Evolutionary conservation across 2,113 vertebrate genomes (phyloP), one percentile per base, ranked within the genome.

Genomic region (Prionailurus bengalensis): DNA sequence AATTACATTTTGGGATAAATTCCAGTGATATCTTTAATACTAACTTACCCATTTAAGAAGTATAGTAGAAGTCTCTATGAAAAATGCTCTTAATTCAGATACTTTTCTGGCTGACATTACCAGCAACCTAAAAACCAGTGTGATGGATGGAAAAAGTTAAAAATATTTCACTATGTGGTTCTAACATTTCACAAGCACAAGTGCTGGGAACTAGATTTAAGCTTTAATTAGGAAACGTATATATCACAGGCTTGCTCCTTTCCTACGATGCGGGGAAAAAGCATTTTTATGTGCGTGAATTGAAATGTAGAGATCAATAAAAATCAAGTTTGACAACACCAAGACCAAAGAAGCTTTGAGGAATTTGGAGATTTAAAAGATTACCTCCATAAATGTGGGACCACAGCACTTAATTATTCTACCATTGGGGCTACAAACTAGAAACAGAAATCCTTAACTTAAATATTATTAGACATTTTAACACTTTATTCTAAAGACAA

Each of bases 91-190:
- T 96, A 94, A 98, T 98, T 98, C 96, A 97, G 91, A 95, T 94
- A 94, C 42, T 95, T 95, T 95, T 71, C 96, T 96, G 91, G 96
- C 48, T 97, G 97, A 95, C 83, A 96, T 92, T 89, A 83, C 80
- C 31, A 94, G 88, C 76, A 91, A 97, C 91, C 92, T 95, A 92
- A 96, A 97, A 95, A 91, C 61, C 94, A n/a, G 14, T 53, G 51
- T 96, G 97, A 97, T 95, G 55, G 96, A 98, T 97, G 96, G 95
- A 84, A 96, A 97, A 98, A 95, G 83, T 97, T 97, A 94, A 97
- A 97, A 95, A 98, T 95, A 98, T 94, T 97, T 98, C 94, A 96
- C 85, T 96, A 68, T 33, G 97, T 97, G 94, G 95, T 95, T 97
- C 66, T 82, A 97, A 97, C 85, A 91, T 89, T 97, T 98, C 93